phyloP scores from a whole-genome alignment of 1,140 invertebrate genomes.

The Drosophila ambigua region DNA sequence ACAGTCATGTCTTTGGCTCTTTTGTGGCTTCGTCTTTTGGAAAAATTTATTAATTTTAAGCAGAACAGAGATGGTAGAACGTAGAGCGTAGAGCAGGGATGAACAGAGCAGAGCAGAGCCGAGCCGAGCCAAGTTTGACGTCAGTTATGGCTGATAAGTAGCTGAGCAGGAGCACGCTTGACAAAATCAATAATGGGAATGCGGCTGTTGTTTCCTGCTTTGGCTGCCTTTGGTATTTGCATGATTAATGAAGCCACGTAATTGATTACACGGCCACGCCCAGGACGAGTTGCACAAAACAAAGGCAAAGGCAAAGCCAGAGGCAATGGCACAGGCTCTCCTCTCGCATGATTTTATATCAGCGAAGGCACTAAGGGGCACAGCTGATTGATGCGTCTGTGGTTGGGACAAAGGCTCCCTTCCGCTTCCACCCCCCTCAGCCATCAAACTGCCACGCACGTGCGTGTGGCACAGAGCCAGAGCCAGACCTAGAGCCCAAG shows the following conservation, averaged over 20 bases:
- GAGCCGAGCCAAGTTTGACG: constrained; percentile 41
- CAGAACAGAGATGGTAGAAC: constrained; percentile 12
- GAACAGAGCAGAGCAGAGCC: too few relatives aligned
- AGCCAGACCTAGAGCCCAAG: neutral
- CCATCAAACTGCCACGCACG: neutral
- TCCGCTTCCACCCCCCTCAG: constrained; percentile 5
- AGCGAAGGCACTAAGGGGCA: constrained; percentile 56
- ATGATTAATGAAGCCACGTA: constrained; percentile 79
- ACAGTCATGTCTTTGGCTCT: constrained; percentile 22
- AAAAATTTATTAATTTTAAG: constrained; percentile 69
- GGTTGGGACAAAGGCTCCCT: constrained; percentile 49
- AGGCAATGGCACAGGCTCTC: constrained; percentile 14
- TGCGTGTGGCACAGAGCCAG: neutral
- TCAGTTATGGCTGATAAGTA: constrained; percentile 56
- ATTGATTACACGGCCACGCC: constrained; percentile 75
- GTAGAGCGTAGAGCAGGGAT: too few relatives aligned
- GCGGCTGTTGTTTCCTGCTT: constrained; percentile 36
- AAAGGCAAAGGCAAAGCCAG: constrained; percentile 31
- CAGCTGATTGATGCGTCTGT: constrained; percentile 73
- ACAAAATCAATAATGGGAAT: constrained; percentile 71
- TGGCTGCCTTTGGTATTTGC: constrained; percentile 63
- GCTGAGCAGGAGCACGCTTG: constrained; percentile 22
- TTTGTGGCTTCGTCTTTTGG: constrained; percentile 19
- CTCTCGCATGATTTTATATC: constrained; percentile 51
- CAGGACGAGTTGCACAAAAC: constrained; percentile 11